Evolutionary conservation across 2,113 vertebrate genomes (phyloP).

Genomic region (Hydrochoerus hydrochaeris): DNA sequence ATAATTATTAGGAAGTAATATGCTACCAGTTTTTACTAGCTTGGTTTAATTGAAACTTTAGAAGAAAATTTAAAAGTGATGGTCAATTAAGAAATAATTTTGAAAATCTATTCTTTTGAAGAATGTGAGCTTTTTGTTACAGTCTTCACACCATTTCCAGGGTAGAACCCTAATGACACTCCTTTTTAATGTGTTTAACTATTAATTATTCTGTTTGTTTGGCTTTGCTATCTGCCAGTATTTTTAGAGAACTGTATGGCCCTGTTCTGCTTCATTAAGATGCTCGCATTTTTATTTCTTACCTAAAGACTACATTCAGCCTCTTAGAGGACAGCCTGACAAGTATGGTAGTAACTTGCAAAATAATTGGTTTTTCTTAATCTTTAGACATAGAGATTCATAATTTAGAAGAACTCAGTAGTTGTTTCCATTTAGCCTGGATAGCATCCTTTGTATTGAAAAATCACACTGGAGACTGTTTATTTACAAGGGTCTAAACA

Average conservation of each 20-base stretch:
- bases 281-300: slow-evolving; percentile 74
- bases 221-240: slow-evolving; percentile 72
- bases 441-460: slow-evolving; percentile 73
- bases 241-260: slow-evolving; percentile 75
- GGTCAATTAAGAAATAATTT: not conserved
- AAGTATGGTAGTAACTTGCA: slow-evolving; percentile 37
- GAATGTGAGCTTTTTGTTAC: slow-evolving; percentile 60
- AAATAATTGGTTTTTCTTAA: slow-evolving; percentile 60
- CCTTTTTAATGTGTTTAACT: slow-evolving; percentile 84
- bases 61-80: not conserved
- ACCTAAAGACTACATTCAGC: slow-evolving; percentile 42
- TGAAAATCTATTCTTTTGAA: not conserved
- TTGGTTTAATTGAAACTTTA: not conserved
- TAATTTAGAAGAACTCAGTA: slow-evolving; percentile 45
- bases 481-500: slow-evolving; percentile 86
- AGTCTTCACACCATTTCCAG: slow-evolving; percentile 53
- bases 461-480: slow-evolving; percentile 79
- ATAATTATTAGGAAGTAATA: not conserved
- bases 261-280: slow-evolving; percentile 57
- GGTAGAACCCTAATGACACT: slow-evolving; percentile 61
- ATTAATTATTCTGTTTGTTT: slow-evolving; percentile 81
- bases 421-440: slow-evolving; percentile 40
- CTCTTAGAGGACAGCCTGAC: slow-evolving; percentile 49
- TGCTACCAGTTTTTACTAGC: not conserved
- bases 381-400: slow-evolving; percentile 62